Evolutionary conservation across 1,140 invertebrate species (phyloP), one percentile per base, ranked within the genome.

Genomic region (Paracyclopina nana): DNA sequence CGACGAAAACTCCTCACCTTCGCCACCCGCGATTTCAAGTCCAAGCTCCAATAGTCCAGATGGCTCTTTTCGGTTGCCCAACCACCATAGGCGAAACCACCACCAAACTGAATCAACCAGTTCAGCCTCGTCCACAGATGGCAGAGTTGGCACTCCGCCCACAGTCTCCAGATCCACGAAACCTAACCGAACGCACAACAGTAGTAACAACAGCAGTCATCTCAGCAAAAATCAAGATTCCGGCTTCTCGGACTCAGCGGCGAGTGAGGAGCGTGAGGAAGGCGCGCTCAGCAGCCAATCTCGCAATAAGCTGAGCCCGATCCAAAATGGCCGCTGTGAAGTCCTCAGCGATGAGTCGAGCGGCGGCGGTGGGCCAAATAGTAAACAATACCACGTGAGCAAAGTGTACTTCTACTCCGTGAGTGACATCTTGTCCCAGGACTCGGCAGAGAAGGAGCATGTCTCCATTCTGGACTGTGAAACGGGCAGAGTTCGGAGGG

Each of bases 91-190:
- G n/a, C n/a, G n/a, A n/a, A n/a, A n/a, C n/a, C n/a, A n/a, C n/a
- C n/a, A n/a, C n/a, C n/a, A n/a, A n/a, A n/a, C n/a, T n/a, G n/a
- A n/a, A n/a, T n/a, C n/a, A n/a, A n/a, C n/a, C n/a, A n/a, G n/a
- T n/a, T n/a, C n/a, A n/a, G n/a, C n/a, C n/a, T n/a, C n/a, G n/a
- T 38, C 34, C 34, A 38, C 34, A 38, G 34, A 38, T 38, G 14
- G n/a, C 34, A 16, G n/a, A 3, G 34, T 16, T n/a, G 14, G 14
- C 34, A 16, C 34, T 9, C 20, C 34, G 20, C 34, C 34, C 3
- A 38, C n/a, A 38, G 20, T 38, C n/a, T 38, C 34, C 14, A 20
- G 20, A 9, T 38, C 34, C 3, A 38, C 14, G 34, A n/a, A n/a
- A n/a, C n/a, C n/a, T n/a, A n/a, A n/a, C n/a, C n/a, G n/a, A n/a